Base-by-base conservation (phyloP, 2,888 invertebrate genomes). In the Entomobrya proxima region DNA sequence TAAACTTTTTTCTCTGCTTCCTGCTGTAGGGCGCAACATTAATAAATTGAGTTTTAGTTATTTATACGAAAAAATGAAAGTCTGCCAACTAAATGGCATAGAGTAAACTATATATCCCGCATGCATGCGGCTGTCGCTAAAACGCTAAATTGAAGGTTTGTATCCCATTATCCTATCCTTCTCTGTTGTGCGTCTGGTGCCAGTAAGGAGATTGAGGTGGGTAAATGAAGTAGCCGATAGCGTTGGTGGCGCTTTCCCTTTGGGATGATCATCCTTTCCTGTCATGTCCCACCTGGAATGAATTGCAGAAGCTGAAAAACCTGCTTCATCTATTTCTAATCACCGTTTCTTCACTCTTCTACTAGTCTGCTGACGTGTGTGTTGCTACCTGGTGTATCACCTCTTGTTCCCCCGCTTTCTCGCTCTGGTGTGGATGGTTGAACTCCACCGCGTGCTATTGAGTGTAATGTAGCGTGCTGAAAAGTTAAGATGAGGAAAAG, bases 281-380 rank as follows among this genome's bases (percentile, higher is more conserved):
- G 27, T 64, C 15, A 15, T 52, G 61, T 58, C 50, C 61, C 82
- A 82, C 75, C 82, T 82, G 82, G 50, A 24, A 75, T 75, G 50
- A 75, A 82, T 81, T 74, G 61, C 64, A 40, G 67, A 18, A 35
- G 11, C 32, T 35, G 50, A 40, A 44, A 82, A 72, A 50, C 27
- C 64, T 50, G 50, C 5, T 76, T 82, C 82, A 82, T 75, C 64
- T 64, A 67, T 75, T 64, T 82, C 75, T 82, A 76, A 82, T 82
- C 82, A 81, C 35, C 11, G 35, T n/a, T 35, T 11, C 21, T 18
- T 55, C 55, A 21, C 27, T n/a, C 27, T 27, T 55, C n/a, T n/a
- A n/a, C n/a, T n/a, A n/a, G n/a, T n/a, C n/a, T n/a, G n/a, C n/a
- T n/a, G n/a, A n/a, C n/a, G n/a, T n/a, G n/a, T n/a, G n/a, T n/a